These are phyloP conservation scores for Thecocarcelia acutangulata DNA, from an alignment of 2,888 invertebrate species.

Conservation along the genomic window DNA sequence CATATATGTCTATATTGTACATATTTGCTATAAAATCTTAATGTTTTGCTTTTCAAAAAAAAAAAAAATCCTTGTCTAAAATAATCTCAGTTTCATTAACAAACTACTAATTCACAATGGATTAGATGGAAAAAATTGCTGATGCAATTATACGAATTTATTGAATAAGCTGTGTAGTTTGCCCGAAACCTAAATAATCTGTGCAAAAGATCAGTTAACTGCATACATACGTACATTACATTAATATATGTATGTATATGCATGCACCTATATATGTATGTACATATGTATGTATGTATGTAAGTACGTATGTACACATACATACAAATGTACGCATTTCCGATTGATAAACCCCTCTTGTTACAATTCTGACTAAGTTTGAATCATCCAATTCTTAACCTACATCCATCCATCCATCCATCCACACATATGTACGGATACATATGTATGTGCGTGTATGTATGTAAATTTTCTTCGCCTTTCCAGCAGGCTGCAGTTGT, in stretches of 20 bases:
- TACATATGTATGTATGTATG: neutral
- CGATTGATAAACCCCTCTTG: neutral
- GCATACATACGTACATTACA: neutral
- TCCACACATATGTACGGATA: no score
- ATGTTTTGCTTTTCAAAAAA: constrained; percentile 36
- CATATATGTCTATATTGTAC: no score
- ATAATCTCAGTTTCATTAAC: constrained; percentile 56
- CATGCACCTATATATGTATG: neutral
- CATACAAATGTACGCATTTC: no score
- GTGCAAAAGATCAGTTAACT: constrained; percentile 45
- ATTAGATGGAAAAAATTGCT: constrained; percentile 61
- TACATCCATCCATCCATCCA: no score
- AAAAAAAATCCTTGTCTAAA: constrained; percentile 61
- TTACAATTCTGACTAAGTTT: constrained; percentile 46
- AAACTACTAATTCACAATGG: constrained; percentile 61
- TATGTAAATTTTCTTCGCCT: no score
- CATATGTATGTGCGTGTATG: no score
- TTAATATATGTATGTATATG: neutral
- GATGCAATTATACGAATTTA: constrained; percentile 66
- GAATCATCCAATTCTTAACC: constrained; percentile 72
- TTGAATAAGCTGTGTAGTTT: constrained; percentile 67
- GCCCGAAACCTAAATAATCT: constrained; percentile 47
- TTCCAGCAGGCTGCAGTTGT: no score
- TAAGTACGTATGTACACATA: neutral
- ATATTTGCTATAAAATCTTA: constrained; percentile 11